These are phyloP conservation scores for Pachypanchax playfairii DNA, from an alignment of 2,113 vertebrate genomes.

Conservation along the genomic window DNA sequence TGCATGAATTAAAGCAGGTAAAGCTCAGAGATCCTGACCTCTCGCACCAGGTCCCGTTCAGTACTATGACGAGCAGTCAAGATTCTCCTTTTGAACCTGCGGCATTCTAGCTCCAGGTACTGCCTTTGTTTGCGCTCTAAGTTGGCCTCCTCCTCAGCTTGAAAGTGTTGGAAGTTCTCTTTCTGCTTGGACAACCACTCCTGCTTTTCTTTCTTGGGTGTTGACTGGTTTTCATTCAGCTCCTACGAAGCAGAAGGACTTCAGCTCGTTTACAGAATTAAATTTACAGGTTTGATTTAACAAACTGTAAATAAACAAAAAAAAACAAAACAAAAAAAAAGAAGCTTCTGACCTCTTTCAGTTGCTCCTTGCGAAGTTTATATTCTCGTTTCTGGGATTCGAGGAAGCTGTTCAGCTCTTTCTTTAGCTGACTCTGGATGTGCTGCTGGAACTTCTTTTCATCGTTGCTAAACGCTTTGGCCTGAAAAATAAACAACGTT, in stretches of 20 bases:
- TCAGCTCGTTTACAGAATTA: neutral
- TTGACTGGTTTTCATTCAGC: constrained; percentile 98
- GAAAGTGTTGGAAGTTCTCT: constrained; percentile 98
- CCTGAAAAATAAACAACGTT: constrained; percentile 75
- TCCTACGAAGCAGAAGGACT: constrained; percentile 79
- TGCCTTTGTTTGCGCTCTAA: constrained; percentile 92
- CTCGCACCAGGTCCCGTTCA: constrained; percentile 93
- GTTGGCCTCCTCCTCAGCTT: constrained; percentile 97
- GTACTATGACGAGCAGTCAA: constrained; percentile 94
- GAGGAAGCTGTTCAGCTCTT: constrained; percentile 94
- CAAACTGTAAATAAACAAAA: neutral
- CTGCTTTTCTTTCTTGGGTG: constrained; percentile 98
- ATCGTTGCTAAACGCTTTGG: constrained; percentile 93
- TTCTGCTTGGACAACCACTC: constrained; percentile 99
- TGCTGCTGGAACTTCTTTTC: constrained; percentile 99
- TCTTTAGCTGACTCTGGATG: constrained; percentile 97
- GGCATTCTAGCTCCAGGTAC: constrained; percentile 95
- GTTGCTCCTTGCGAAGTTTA: constrained; percentile 96
- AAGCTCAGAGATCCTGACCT: constrained; percentile 78
- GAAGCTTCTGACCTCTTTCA: constrained; percentile 87
- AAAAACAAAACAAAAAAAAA: neutral
- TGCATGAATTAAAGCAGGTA: neutral
- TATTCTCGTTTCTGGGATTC: constrained; percentile 98
- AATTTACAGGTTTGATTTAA: neutral
- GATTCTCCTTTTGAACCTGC: constrained; percentile 95